Evolutionary conservation across 2,797 vertebrate genomes (phyloP).

Genomic region (Sebastes nivosus): DNA sequence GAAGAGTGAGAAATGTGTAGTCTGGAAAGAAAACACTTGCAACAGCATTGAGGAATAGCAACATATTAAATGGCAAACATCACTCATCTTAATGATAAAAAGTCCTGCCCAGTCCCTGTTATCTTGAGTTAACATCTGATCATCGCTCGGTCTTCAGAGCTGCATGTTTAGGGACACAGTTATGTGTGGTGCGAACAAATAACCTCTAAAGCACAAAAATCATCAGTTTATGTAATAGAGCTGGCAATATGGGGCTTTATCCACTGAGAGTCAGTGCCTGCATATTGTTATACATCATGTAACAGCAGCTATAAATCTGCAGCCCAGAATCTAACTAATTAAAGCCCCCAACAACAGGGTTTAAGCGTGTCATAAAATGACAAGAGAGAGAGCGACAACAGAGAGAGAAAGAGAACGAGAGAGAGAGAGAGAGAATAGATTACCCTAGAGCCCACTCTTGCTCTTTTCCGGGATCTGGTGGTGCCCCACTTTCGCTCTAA

Average conservation of each 20-base stretch:
- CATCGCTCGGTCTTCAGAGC: not conserved
- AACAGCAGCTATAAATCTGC: conserved; percentile 3
- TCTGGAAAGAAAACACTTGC: not conserved
- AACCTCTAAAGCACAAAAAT: not conserved
- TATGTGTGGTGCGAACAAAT: not conserved
- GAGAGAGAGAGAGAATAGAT: conserved; percentile 50
- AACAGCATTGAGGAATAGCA: not conserved
- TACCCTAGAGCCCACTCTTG: conserved; percentile 61
- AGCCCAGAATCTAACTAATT: conserved; percentile 24
- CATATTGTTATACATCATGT: not conserved
- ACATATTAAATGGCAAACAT: not conserved
- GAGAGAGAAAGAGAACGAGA: not conserved
- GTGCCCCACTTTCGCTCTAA: conserved; percentile 74
- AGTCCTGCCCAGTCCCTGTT: not conserved
- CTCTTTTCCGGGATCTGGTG: conserved; percentile 63
- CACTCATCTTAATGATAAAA: not conserved
- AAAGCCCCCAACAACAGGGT: conserved; percentile 17
- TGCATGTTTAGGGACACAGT: not conserved
- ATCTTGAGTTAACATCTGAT: not conserved
- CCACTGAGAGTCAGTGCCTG: not conserved
- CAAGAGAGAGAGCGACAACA: not conserved
- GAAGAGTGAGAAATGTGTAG: not conserved
- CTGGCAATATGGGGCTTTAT: not conserved
- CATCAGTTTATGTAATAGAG: not conserved
- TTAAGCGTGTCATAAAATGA: conserved; percentile 40